Percentiles rank a stretch among this genome's conserved stretches.
phyloP scores from a whole-genome alignment of 2,888 invertebrate species.

The Polydrusus pterygomalis region DNA sequence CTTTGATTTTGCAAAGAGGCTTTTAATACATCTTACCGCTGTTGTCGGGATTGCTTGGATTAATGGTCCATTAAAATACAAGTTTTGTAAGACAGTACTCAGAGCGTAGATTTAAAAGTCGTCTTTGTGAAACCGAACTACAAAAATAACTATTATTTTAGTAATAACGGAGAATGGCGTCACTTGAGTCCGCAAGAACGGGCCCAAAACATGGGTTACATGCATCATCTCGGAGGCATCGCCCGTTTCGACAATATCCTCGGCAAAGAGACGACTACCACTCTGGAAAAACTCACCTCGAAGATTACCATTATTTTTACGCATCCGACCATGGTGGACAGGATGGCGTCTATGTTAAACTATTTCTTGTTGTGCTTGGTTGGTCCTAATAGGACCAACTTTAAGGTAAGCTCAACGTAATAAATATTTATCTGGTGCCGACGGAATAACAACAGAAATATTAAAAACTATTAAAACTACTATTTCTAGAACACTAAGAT shows the following conservation, averaged over 20 bases:
- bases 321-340: constrained; percentile 92
- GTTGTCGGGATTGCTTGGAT: no score
- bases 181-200: constrained; percentile 81
- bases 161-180: constrained; percentile 86
- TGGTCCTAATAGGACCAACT: constrained; percentile 92
- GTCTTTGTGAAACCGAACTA: constrained; percentile 8
- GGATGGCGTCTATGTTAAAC: constrained; percentile 96
- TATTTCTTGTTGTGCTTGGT: constrained; percentile 93
- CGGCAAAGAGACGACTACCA: constrained; percentile 90
- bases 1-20: no score
- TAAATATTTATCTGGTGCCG: no score
- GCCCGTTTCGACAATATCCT: constrained; percentile 95
- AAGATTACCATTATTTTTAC: constrained; percentile 89
- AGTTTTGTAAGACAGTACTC: no score
- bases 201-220: constrained; percentile 81
- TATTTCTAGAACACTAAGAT: no score
- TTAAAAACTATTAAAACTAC: no score
- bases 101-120: no score
- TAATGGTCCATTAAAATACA: no score
- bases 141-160: constrained; percentile 62
- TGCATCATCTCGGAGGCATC: constrained; percentile 86
- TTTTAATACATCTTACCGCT: no score
- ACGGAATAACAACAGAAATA: no score
- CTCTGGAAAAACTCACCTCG: constrained; percentile 85
- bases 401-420: constrained; percentile 89